Conservation (phyloP, 2,888 invertebrate species). For the Masnerella sp. region DNA sequence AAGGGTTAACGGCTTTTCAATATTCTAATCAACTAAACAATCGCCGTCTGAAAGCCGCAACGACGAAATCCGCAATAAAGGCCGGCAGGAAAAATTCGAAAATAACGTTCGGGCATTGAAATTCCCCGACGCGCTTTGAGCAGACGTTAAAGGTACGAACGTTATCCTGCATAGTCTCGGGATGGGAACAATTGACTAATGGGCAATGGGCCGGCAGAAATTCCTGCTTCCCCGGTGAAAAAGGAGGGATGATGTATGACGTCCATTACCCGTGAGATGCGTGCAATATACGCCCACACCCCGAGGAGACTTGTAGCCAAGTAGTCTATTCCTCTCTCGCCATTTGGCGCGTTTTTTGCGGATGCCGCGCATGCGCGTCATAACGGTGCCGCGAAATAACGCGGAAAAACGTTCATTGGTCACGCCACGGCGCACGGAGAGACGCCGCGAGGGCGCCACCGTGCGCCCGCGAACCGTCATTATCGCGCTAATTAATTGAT, state of each 20-base stretch:
- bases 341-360: conserved; percentile 47
- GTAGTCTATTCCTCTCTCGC: conserved; percentile 58
- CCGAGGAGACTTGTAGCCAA: conserved; percentile 62
- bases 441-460: conserved; percentile 36
- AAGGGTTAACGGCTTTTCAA: too few relatives aligned
- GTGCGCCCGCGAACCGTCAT: conserved; percentile 14
- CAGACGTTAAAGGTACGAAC: too few relatives aligned
- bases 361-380: conserved; percentile 31
- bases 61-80: too few relatives aligned
- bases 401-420: conserved; percentile 54
- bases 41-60: too few relatives aligned
- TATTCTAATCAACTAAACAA: too few relatives aligned
- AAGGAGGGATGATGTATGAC: conserved; percentile 70
- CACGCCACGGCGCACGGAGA: conserved; percentile 35
- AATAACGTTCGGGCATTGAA: too few relatives aligned
- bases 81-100: too few relatives aligned
- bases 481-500: conserved; percentile 43
- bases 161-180: too few relatives aligned
- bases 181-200: conserved; percentile 55
- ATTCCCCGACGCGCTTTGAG: too few relatives aligned
- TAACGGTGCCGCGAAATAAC: conserved; percentile 55
- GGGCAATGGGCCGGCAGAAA: conserved; percentile 53
- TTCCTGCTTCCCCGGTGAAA: conserved; percentile 54
- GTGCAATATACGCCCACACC: conserved; percentile 72
- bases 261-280: conserved; percentile 71